phyloP scores from a whole-genome alignment of 1,140 invertebrate species.

The Listronotus bonariensis region DNA sequence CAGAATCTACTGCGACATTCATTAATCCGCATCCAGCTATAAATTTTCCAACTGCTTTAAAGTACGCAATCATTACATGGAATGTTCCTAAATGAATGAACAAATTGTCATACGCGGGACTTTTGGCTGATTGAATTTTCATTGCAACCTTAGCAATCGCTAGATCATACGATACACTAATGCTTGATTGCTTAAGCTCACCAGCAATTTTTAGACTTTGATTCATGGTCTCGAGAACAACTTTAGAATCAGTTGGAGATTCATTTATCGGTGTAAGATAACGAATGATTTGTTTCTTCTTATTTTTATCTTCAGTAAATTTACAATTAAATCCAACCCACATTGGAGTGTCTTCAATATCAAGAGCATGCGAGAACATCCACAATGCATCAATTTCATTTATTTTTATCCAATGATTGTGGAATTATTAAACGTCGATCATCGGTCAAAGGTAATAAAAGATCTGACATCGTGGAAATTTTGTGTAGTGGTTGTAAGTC shows the following conservation, averaged over 20 bases:
- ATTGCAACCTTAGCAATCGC: conserved; percentile 52
- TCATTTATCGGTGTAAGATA: conserved; percentile 42
- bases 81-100: conserved; percentile 52
- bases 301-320: no score
- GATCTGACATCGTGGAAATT: no score
- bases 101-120: conserved; percentile 32
- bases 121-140: conserved; percentile 47
- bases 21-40: conserved; percentile 24
- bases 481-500: no score
- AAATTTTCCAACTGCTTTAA: conserved; percentile 52
- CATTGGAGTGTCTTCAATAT: conserved; percentile 43
- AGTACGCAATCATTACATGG: conserved; percentile 54
- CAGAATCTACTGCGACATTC: conserved; percentile 48
- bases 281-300: conserved; percentile 16
- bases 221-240: conserved; percentile 40
- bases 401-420: no score
- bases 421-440: no score
- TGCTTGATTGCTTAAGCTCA: conserved; percentile 25
- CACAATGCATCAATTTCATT: no score
- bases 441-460: no score
- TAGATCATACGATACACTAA: conserved; percentile 52
- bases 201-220: conserved; percentile 24
- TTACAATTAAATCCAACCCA: conserved; percentile 45
- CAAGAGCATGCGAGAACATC: background rate
- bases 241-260: conserved; percentile 21